Conservation (phyloP, 2,797 vertebrate genomes). For the Streptopelia turtur region DNA sequence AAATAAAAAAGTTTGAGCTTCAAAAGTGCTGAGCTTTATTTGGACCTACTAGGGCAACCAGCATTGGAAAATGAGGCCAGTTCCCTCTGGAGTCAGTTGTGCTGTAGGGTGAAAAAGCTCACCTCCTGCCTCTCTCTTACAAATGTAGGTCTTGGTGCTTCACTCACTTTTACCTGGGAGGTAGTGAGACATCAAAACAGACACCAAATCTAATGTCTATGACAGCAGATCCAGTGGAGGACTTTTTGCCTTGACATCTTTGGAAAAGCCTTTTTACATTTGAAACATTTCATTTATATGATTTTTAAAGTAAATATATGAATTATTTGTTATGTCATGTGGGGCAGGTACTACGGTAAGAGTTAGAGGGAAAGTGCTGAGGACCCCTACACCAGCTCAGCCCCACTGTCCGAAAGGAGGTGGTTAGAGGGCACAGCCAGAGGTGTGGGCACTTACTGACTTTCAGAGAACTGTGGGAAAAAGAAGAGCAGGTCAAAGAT, state of each 20-base stretch:
- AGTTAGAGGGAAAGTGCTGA: background rate
- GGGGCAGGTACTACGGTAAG: background rate
- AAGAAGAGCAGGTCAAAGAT: background rate
- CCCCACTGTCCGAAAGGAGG: background rate
- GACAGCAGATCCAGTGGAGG: background rate
- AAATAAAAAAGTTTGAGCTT: background rate
- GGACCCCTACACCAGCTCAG: background rate
- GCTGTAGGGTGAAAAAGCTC: background rate
- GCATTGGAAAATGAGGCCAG: background rate
- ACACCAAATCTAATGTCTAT: background rate
- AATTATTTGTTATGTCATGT: background rate
- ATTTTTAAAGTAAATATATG: background rate
- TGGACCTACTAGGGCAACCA: background rate
- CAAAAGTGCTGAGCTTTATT: background rate
- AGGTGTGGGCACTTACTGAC: background rate
- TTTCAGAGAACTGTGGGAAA: background rate
- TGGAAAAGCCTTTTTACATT: background rate
- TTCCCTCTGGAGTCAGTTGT: background rate
- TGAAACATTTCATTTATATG: background rate
- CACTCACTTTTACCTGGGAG: background rate
- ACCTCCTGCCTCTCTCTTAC: background rate
- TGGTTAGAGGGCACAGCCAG: background rate
- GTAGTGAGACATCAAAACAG: background rate
- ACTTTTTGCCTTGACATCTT: background rate
- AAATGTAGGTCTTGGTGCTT: background rate